Percentiles rank a stretch among this genome's conserved stretches.
These are phyloP conservation scores for Dasyprocta punctata DNA, from an alignment of 2,113 vertebrate genomes.

Conservation along the genomic window DNA sequence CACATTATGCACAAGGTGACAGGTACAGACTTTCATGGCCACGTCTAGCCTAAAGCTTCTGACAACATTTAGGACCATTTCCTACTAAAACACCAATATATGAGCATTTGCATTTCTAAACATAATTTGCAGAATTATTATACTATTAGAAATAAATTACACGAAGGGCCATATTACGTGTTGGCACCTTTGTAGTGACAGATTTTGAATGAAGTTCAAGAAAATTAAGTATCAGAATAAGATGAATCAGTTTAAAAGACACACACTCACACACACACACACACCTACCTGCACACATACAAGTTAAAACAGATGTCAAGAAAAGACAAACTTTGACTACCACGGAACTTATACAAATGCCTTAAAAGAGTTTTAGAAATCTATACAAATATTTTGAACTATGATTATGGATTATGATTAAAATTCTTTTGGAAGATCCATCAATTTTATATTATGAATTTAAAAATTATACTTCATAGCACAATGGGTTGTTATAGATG, in stretches of 20 bases:
- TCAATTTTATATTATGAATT: neutral
- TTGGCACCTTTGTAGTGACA: no score
- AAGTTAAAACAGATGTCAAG: neutral
- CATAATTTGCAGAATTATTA: neutral
- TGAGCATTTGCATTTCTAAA: neutral
- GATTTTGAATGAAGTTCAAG: no score
- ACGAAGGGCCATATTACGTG: no score
- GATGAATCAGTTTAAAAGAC: no score
- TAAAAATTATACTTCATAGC: conserved; percentile 21
- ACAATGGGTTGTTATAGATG: neutral
- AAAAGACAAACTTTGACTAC: neutral
- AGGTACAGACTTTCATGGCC: neutral
- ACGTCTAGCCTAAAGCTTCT: neutral
- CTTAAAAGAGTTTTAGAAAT: neutral
- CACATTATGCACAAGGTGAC: conserved; percentile 29
- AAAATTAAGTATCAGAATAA: no score
- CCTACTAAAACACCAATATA: conserved; percentile 11
- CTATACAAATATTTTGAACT: conserved; percentile 14
- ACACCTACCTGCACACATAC: no score
- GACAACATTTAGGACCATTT: neutral
- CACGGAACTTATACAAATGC: neutral
- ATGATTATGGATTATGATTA: conserved; percentile 20
- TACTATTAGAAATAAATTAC: no score
- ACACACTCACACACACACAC: no score
- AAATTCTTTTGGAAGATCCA: conserved; percentile 26